Base-by-base conservation (phyloP, 2,888 invertebrate species). In the Ichneumoninae sp. region DNA sequence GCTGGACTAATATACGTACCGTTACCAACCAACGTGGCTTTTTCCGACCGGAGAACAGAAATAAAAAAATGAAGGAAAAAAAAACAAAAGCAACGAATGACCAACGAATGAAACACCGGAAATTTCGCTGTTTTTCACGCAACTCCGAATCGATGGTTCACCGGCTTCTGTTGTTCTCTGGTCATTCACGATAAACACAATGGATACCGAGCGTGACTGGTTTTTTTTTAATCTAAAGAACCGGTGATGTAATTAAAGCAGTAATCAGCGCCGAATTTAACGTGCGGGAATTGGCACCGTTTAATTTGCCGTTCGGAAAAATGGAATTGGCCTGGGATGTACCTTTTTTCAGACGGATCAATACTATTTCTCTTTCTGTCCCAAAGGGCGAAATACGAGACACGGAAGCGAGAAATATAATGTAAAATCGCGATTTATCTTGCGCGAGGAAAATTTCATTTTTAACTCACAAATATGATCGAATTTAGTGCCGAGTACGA, bases 51-150 rank as follows among this genome's bases (percentile, higher is more conserved):
- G 30, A 62, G 47, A 22, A 66, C 40, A n/a, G 30, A 26, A 70
- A 47, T 26, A 3, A 75, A 57, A 74, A 10, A 70, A 36, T 5
- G 30, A 54, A 57, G 19, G 19, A 54, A 65, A 40, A 44, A 16
- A 13, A 22, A 22, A 69, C 68, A 81, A 80, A 72, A 69, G 70
- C 70, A 44, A 47, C 54, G 65, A 57, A 74, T 72, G 3, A 22
- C n/a, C 62, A 40, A 47, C 62, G 52, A 72, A 79, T 75, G 52
- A 70, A 75, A 57, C 62, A 77, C 72, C 70, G 77, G 74, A 85
- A 85, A 83, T 36, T 81, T 81, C 30, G 30, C 26, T 76, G 50
- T 82, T 80, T 80, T 76, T 65, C 66, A 47, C 52, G 36, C 69
- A 65, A 19, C 19, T 40, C 6, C 10, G 57, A 72, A 50, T 50